phyloP scores from a whole-genome alignment of 2,113 vertebrate species.

The Boleophthalmus pectinirostris region DNA sequence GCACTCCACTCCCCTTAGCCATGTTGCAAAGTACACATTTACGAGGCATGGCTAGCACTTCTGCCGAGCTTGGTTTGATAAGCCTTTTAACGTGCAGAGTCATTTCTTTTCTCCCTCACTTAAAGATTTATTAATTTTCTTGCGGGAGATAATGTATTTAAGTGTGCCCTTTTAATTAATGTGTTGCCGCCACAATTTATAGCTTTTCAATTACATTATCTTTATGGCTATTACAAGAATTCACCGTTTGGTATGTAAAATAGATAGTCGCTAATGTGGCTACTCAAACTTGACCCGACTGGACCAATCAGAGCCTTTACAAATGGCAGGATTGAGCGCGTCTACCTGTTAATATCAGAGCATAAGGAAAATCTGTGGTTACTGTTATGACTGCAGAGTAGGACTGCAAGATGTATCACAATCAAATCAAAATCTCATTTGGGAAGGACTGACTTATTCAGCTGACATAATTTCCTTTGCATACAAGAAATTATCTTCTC shows the following conservation, averaged over 20 bases:
- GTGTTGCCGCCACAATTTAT: slow-evolving; percentile 69
- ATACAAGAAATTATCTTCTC: too few relatives aligned
- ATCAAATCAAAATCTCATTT: too few relatives aligned
- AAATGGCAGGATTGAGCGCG: slow-evolving; percentile 36
- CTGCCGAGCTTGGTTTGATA: slow-evolving; percentile 46
- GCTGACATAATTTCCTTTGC: too few relatives aligned
- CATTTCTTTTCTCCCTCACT: slow-evolving; percentile 28
- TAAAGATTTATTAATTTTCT: slow-evolving; percentile 39
- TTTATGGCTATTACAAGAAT: slow-evolving; percentile 67
- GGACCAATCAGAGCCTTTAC: slow-evolving; percentile 43
- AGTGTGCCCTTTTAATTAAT: slow-evolving; percentile 72
- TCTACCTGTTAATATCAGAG: slow-evolving; percentile 44
- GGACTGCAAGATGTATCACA: too few relatives aligned
- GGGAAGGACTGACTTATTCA: too few relatives aligned
- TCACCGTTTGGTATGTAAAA: slow-evolving; percentile 66
- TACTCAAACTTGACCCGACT: slow-evolving; percentile 58
- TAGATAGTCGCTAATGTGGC: slow-evolving; percentile 64
- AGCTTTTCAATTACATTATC: slow-evolving; percentile 68
- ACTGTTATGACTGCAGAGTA: slow-evolving; percentile 1
- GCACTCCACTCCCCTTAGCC: slow-evolving; percentile 23
- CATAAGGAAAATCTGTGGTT: slow-evolving; percentile 25
- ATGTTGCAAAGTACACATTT: slow-evolving; percentile 34
- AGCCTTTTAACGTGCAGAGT: slow-evolving; percentile 51
- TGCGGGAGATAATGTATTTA: slow-evolving; percentile 56
- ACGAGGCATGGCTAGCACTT: slow-evolving; percentile 33